Base-by-base conservation (phyloP, 2,888 invertebrate genomes). In the Chouioia cunea region DNA sequence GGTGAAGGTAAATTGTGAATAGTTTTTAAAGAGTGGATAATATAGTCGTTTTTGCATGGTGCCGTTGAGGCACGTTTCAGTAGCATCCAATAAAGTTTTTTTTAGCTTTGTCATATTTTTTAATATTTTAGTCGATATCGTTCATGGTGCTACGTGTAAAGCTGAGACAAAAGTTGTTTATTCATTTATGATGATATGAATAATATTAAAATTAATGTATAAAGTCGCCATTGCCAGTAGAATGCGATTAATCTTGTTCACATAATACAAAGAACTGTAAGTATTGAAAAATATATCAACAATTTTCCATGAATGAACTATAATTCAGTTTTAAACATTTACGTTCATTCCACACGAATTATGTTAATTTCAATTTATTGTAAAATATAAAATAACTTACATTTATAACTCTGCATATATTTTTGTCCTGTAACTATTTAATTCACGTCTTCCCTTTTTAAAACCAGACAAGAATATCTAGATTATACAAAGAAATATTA, bases 121-220 rank as follows among this genome's bases (percentile, higher is more conserved):
- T 20, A 73, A 66, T 36, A 2, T 57, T 73, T 70, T 64, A 65
- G 66, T 70, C 48, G 64, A 70, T 36, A 36, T 64, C 60, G 15
- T 70, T 67, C 27, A 60, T 68, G 73, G 73, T 73, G 67, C 67
- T 70, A 67, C 60, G 22, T 73, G 27, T 57, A 70, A 70, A 62
- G 36, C 62, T 64, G 70, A 60, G 48, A 48, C 47, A 58, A 48
- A 57, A 70, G 27, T 58, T 73, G 70, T 73, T 70, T 48, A 58
- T 58, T 48, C 53, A 57, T 58, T 66, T 66, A 63, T 62, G 56
- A 58, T 65, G 65, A 73, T 69, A 62, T 48, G 44, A 66, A 23
- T 57, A 48, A 65, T n/a, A 16, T 52, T 20, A 23, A 56, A 56
- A 16, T 36, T 15, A 12, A 48, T 46, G 50, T 62, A 63, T 27